Evolutionary conservation across 2,888 invertebrate species (phyloP).

Genomic region (Lamellibrachia columna): DNA sequence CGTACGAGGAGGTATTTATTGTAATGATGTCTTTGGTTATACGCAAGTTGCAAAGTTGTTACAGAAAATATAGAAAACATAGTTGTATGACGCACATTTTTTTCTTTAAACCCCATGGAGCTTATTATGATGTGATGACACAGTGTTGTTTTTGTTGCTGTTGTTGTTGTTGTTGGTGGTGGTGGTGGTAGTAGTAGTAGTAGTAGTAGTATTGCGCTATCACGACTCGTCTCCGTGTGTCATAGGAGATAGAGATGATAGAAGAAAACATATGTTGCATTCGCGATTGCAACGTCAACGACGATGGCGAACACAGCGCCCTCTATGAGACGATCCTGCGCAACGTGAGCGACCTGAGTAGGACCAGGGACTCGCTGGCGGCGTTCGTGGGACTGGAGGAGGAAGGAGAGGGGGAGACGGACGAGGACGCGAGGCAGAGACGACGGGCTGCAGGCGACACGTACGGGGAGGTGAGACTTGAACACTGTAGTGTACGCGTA

Average conservation of each 20-base stretch:
- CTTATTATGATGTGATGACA: too few species aligned
- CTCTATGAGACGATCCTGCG: background rate
- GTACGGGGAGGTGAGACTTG: background rate
- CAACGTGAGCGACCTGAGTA: background rate
- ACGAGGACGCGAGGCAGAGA: background rate
- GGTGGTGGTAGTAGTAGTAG: too few species aligned
- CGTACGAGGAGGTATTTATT: too few species aligned
- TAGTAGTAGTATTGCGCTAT: background rate
- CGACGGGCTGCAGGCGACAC: background rate
- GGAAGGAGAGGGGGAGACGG: background rate
- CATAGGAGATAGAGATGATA: background rate
- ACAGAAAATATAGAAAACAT: too few species aligned
- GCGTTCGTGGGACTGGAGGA: background rate
- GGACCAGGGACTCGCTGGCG: background rate
- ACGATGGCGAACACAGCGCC: background rate
- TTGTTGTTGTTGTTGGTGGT: too few species aligned
- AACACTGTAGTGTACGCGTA: background rate
- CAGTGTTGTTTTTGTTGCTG: too few species aligned
- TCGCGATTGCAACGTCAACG: background rate
- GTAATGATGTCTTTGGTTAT: too few species aligned
- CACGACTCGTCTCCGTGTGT: background rate
- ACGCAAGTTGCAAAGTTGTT: too few species aligned
- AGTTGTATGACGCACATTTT: too few species aligned
- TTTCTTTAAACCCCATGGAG: too few species aligned
- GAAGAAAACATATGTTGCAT: slow-evolving; percentile 12